Evolutionary conservation across 30 jellyfish, hydroid and myxozoan genomes (phyloP).

Genomic region (Aurelia aurita): DNA sequence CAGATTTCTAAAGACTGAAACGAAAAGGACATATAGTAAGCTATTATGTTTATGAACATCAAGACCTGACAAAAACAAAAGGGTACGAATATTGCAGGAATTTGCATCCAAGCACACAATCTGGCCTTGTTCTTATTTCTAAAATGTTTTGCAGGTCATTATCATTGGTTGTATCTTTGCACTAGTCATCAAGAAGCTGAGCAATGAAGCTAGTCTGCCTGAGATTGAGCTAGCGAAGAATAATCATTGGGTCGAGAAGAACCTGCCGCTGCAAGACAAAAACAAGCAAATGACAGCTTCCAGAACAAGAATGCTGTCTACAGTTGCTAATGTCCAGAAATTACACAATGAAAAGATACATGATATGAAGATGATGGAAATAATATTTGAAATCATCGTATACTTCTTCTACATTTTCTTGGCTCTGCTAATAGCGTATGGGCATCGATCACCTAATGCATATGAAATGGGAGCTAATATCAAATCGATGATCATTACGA

Average conservation of each 20-base stretch:
- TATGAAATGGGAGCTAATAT: conserved; percentile 49
- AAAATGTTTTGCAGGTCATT: conserved; percentile 37
- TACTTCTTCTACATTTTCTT: conserved; percentile 59
- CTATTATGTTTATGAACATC: too few species aligned
- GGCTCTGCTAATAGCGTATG: conserved; percentile 82
- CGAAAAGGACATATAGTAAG: too few species aligned
- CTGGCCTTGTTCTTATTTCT: too few species aligned
- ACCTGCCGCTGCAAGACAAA: conserved; percentile 19
- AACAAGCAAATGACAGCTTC: not conserved
- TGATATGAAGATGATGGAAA: conserved; percentile 46
- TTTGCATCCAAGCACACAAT: too few species aligned
- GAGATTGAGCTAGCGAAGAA: conserved; percentile 56
- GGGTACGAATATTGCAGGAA: too few species aligned
- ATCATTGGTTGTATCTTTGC: conserved; percentile 76
- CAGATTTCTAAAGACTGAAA: too few species aligned
- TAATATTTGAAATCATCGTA: conserved; percentile 57
- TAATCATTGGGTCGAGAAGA: conserved; percentile 18
- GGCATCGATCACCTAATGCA: conserved; percentile 92
- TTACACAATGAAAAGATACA: conserved; percentile 51
- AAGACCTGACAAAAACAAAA: too few species aligned
- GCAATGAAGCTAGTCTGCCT: conserved; percentile 48
- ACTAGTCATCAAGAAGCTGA: conserved; percentile 61
- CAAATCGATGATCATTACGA: conserved; percentile 47
- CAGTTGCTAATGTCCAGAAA: conserved; percentile 45
- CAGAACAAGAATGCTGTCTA: conserved; percentile 22